Evolutionary conservation across 2,113 vertebrate genomes (phyloP).

Genomic region (Centropus bengalensis): DNA sequence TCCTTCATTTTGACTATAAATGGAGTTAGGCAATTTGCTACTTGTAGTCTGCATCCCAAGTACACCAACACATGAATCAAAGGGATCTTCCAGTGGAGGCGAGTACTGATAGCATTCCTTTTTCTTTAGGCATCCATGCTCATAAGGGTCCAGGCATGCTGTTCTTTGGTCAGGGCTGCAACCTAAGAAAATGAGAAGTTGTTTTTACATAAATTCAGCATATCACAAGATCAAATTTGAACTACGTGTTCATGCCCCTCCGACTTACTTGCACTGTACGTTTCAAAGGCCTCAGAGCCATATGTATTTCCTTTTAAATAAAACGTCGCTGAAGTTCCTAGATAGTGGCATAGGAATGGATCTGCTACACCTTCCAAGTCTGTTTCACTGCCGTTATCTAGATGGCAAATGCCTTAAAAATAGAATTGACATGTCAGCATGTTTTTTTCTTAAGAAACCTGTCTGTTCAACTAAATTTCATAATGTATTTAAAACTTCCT

Average conservation of each 20-base stretch:
- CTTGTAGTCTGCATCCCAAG: constrained; percentile 34
- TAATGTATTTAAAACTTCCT: background rate
- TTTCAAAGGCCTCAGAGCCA: constrained; percentile 77
- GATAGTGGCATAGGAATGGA: constrained; percentile 87
- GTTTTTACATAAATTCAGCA: background rate
- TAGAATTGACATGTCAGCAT: background rate
- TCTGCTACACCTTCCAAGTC: constrained; percentile 88
- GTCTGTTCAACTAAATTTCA: background rate
- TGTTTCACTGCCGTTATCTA: constrained; percentile 88
- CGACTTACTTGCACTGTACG: constrained; percentile 70
- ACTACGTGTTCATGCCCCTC: background rate
- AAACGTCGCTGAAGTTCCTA: constrained; percentile 81
- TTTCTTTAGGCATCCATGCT: constrained; percentile 76
- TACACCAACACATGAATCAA: constrained; percentile 68
- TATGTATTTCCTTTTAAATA: constrained; percentile 82
- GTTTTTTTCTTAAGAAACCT: background rate
- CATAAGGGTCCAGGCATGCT: constrained; percentile 75
- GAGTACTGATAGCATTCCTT: constrained; percentile 77
- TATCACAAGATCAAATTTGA: background rate
- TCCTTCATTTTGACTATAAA: constrained; percentile 72
- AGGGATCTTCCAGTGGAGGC: constrained; percentile 77
- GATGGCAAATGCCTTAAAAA: constrained; percentile 83
- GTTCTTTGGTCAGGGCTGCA: constrained; percentile 79
- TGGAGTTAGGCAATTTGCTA: constrained; percentile 52
- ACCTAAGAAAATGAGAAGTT: constrained; percentile 65